Evolutionary conservation across 2,797 vertebrate species (phyloP), one percentile per base, ranked within the genome.

Genomic region (Brachyrhaphis roseni): DNA sequence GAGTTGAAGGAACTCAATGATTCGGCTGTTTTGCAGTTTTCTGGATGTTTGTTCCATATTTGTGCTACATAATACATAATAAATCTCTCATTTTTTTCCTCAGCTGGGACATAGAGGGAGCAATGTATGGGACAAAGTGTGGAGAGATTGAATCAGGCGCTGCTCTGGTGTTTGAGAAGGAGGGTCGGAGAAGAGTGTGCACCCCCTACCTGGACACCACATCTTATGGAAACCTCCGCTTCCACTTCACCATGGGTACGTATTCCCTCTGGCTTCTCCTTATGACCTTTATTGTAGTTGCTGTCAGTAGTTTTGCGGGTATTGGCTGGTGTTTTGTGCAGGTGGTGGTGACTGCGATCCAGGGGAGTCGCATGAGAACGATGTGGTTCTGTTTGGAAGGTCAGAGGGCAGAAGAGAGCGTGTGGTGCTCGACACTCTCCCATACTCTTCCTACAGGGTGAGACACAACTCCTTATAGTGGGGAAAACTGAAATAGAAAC

Each of bases 191-290:
- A 85, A 97, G 95, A 90, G 87, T 98, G 81, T 99, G 98, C 80
- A 99, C 98, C 31, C 98, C 98, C 0, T 98, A 97, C 90, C 94
- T 99, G 88, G 98, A 99, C 90, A 97, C 97, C 72, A 99, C 97
- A 0, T 95, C 96, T 51, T 98, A 97, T 16, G 98, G 98, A 79
- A 99, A 99, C 95, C 96, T 99, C 70, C 96, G 98, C 46, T 98
- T 99, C 95, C 94, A 98, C 95, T 98, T 98, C 57, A 95, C 95
- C 76, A 98, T 99, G 97, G 98, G 94, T 95, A 90, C 13, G 23
- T 28, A 81, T 81, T 66, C 51, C 51, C 31, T 23, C n/a, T 41
- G 11, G 66, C 10, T 26, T 18, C 84, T 20, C 5, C 2, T 78
- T 26, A 1, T 2, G 3, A 1, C 23, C 15, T n/a, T 51, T 15